Evolutionary conservation across 1,140 invertebrate species (phyloP), one percentile per base, ranked within the genome.

Genomic region (Trissolcus basalis): DNA sequence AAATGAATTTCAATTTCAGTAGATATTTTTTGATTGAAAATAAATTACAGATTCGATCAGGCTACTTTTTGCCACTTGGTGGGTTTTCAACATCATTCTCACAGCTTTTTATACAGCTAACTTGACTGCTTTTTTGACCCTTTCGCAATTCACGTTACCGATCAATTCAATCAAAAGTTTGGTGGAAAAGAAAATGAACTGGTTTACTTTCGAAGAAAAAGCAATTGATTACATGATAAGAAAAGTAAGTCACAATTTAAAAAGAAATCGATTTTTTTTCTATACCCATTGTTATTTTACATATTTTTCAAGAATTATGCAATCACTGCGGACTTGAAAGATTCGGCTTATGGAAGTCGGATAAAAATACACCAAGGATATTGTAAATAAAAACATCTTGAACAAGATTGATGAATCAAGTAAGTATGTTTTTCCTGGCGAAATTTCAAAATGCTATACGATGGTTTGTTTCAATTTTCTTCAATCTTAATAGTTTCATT

Each of bases 91-190:
- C 53, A 94, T 95, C 39, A 92, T 96, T 55, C 83, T 97, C 12
- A 96, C 95, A 0, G 93, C 95, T n/a, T 97, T 96, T 85, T 97
- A 97, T 84, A 97, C 96, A 2, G 96, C 95, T 1, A 96, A 97
- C 86, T 89, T 97, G 59, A 97, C 96, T 0, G 96, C 96, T 15
- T 96, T 96, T 81, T 89, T 97, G 1, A 96, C 95, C 0, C 87
- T 95, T 9, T 96, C 95, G 0, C 92, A 93, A 78, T 95, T 96
- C 74, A 95, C 94, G 0, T 88, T 96, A 63, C 92, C 93, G 9
- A 94, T 94, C 4, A 91, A 92, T 54, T 90, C 89, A 5, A 86
- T 94, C 0, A 83, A 91, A 36, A 93, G 95, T 81, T 90, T 96
- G 13, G 90, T 91, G 0, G 88, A 89, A 10, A 92, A 92, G 73